Percentiles rank a stretch among this genome's conserved stretches.
These are phyloP conservation scores for Haemorhous mexicanus DNA, from an alignment of 2,113 vertebrate species.

Conservation along the genomic window DNA sequence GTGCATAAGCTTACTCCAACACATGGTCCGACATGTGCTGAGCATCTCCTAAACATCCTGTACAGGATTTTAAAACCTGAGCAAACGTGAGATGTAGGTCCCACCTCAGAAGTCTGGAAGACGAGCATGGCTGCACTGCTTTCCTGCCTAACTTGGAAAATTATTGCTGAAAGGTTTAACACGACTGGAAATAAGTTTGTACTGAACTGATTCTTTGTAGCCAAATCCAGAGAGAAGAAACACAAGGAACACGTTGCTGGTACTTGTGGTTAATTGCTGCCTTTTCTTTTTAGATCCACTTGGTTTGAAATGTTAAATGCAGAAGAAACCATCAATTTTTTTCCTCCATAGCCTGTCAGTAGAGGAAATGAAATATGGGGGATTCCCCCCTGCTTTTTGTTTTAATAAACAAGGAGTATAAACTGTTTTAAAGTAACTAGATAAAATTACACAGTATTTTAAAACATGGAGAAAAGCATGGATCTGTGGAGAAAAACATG, in stretches of 20 bases:
- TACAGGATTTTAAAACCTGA: neutral
- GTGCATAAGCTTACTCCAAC: neutral
- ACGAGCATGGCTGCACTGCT: neutral
- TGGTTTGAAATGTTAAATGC: constrained; percentile 55
- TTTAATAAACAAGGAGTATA: constrained; percentile 16
- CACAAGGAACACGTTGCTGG: neutral
- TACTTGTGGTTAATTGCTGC: constrained; percentile 68
- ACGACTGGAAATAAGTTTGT: neutral
- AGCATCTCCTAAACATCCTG: neutral
- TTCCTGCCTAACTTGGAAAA: neutral
- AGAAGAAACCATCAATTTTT: constrained; percentile 53
- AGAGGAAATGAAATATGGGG: constrained; percentile 28
- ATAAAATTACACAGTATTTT: constrained; percentile 43
- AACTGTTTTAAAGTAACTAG: constrained; percentile 50
- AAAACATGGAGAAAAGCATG: constrained; percentile 36
- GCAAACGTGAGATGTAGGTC: neutral
- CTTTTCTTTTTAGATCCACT: constrained; percentile 39
- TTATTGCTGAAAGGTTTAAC: neutral
- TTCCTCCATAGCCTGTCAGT: constrained; percentile 53
- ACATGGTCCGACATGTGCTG: neutral
- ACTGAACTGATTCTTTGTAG: neutral
- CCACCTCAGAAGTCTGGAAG: neutral
- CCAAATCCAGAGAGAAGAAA: neutral
- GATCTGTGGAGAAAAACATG: constrained; percentile 35
- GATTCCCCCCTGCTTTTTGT: fast-evolving